Evolutionary conservation across 1,140 invertebrate genomes (phyloP), one percentile per base, ranked within the genome.

Genomic region (Harpegnathos saltator): DNA sequence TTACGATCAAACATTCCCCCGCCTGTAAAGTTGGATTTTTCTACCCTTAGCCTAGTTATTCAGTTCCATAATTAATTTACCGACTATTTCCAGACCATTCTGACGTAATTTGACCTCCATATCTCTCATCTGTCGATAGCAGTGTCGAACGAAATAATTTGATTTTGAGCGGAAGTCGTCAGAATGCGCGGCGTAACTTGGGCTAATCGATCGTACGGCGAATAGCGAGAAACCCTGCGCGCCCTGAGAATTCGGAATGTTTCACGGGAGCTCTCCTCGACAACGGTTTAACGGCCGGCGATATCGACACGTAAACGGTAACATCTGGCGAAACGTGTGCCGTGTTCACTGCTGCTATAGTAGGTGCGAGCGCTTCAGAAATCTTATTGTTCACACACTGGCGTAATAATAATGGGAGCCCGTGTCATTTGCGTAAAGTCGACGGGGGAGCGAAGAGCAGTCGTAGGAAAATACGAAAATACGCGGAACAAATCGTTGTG

Each of bases 341-440:
- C 14, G 33, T 26, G 2, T 61, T 26, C 19, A 61, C 44, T 38
- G 1, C 29, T 48, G 17, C 3, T 9, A n/a, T n/a, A 44, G 3
- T 44, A 44, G 24, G 1, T 38, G 56, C 44, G 33, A 62, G 15
- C 14, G 44, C 22, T 24, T 62, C 74, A 80, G 22, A 80, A 80
- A 59, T 44, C 19, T 59, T 71, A 71, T 29, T 59, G 52, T 62
- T 82, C 48, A 44, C 48, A 44, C 17, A 14, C 1, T 11, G 26
- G n/a, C 9, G 7, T 63, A 85, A 85, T 56, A 85, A 85, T 56
- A 58, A 85, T 58, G 38, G 52, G 58, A 44, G 11, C 24, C 9
- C 38, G 14, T 3, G 24, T 29, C n/a, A 29, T 80, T 80, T 17
- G 62, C 33, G 17, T 56, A 26, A n/a, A 11, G 11, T 9, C 24